Conservation (phyloP, 2,888 invertebrate genomes). For the Listrodromus nycthemerus region DNA sequence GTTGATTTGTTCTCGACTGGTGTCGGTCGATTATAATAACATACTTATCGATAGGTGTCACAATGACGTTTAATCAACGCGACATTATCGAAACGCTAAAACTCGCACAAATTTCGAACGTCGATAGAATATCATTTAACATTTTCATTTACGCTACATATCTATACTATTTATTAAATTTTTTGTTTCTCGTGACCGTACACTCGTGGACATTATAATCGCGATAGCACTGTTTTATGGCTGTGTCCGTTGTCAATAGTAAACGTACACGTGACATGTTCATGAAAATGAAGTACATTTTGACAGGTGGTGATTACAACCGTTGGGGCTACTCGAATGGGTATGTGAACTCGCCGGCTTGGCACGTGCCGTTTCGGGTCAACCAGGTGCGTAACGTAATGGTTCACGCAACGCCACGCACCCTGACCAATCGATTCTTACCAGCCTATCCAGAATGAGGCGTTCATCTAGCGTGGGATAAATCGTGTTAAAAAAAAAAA, state of each 20-base stretch:
- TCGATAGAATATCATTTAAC: slow-evolving; percentile 20
- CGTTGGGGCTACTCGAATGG: slow-evolving; percentile 84
- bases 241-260: slow-evolving; percentile 11
- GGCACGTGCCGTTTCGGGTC: slow-evolving; percentile 84
- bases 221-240: slow-evolving; percentile 6
- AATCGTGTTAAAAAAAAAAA: slow-evolving; percentile 51
- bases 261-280: slow-evolving; percentile 66
- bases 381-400: slow-evolving; percentile 84
- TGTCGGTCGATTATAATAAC: slow-evolving; percentile 44
- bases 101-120: slow-evolving; percentile 56
- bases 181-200: neutral
- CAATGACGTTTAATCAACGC: slow-evolving; percentile 30
- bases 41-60: slow-evolving; percentile 32
- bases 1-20: slow-evolving; percentile 30
- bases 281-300: slow-evolving; percentile 76
- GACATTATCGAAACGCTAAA: slow-evolving; percentile 34
- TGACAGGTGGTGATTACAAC: slow-evolving; percentile 84
- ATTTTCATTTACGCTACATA: slow-evolving; percentile 31
- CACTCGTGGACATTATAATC: neutral
- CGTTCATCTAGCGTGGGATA: slow-evolving; percentile 59
- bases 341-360: slow-evolving; percentile 84
- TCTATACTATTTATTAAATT: neutral
- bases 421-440: slow-evolving; percentile 84
- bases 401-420: slow-evolving; percentile 84
- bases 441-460: slow-evolving; percentile 80